A percentile compares a stretch with the other conserved stretches of the same genome.
Evolutionary conservation across 2,113 vertebrate species (phyloP).

Genomic region (Chamaetylas fuelleborni): DNA sequence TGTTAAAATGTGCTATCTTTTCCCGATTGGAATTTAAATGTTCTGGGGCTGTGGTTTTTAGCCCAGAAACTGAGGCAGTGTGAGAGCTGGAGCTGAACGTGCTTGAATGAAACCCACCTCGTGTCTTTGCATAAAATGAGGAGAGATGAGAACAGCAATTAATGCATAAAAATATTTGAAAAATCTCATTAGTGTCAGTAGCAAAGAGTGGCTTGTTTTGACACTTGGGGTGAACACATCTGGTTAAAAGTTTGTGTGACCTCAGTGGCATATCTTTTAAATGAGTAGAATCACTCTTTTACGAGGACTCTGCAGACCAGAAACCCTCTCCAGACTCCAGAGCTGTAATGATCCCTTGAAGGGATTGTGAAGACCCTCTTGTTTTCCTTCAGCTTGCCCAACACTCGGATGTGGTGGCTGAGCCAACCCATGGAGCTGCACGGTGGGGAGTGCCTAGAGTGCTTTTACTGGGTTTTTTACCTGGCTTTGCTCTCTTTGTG

Average conservation of each 20-base stretch:
- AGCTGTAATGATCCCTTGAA: not conserved
- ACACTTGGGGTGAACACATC: not conserved
- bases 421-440: not conserved
- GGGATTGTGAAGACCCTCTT: not conserved
- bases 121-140: not conserved
- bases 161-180: not conserved
- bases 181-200: not conserved
- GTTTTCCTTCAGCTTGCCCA: not conserved
- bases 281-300: not conserved
- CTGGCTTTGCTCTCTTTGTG: not conserved
- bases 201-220: not conserved
- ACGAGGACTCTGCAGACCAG: not conserved
- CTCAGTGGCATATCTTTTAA: not conserved
- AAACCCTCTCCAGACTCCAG: too few species aligned
- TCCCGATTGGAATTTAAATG: not conserved
- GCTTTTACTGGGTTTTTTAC: not conserved
- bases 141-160: not conserved
- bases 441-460: not conserved
- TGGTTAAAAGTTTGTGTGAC: not conserved
- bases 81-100: not conserved
- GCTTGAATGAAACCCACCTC: not conserved
- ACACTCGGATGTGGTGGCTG: not conserved
- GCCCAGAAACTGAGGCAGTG: accelerated
- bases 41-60: not conserved
- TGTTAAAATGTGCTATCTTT: not conserved